Evolutionary conservation across 2,113 vertebrate genomes (phyloP).

Genomic region (Pituophis catenifer): DNA sequence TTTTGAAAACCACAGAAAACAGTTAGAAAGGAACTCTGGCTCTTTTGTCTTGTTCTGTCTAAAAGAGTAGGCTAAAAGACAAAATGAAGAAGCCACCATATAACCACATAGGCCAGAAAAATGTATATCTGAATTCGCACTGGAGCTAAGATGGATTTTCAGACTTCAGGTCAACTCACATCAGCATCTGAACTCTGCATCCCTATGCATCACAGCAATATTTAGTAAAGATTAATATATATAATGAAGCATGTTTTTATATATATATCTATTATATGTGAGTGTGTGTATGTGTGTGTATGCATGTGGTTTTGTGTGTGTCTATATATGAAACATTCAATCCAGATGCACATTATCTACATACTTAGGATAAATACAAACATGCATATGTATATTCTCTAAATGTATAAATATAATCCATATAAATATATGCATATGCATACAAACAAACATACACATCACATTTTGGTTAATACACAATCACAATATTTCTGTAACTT

Average conservation of each 20-base stretch:
- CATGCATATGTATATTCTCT: conserved; percentile 23
- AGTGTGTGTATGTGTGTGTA: background rate
- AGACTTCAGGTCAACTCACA: background rate
- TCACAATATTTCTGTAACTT: conserved; percentile 55
- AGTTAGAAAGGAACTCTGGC: background rate
- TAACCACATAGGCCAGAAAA: background rate
- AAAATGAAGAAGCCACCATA: background rate
- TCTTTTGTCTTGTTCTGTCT: background rate
- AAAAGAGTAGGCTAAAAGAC: background rate
- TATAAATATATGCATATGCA: conserved; percentile 20
- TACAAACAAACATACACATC: background rate
- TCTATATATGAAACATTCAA: background rate
- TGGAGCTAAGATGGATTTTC: background rate
- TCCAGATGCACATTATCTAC: conserved; percentile 22
- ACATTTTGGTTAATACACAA: conserved; percentile 36
- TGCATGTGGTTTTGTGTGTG: background rate
- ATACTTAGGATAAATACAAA: conserved; percentile 26
- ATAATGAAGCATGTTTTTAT: background rate
- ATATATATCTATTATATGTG: background rate
- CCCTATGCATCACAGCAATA: background rate
- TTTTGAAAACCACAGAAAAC: background rate
- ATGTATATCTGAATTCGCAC: background rate
- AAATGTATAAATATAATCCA: conserved; percentile 27
- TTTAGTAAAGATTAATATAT: background rate
- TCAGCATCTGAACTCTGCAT: background rate